Conservation (phyloP, 92 coral and sea anemone genomes). For the Zoanthus solanderi region DNA sequence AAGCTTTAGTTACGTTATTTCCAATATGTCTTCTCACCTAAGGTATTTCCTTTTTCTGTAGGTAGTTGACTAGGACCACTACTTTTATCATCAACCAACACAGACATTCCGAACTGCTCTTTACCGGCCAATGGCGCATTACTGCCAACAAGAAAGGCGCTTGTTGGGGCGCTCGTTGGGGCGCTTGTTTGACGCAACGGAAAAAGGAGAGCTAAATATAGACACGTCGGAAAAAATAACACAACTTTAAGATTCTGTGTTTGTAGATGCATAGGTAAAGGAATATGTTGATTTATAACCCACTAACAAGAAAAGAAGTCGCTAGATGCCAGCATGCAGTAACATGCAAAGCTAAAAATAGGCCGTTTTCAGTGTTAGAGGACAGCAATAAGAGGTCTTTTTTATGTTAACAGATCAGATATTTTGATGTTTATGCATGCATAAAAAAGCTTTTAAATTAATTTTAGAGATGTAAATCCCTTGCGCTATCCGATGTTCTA, state of each 20-base stretch:
- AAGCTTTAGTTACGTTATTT: too few relatives aligned
- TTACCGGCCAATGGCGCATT: slow-evolving; percentile 10
- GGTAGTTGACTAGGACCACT: neutral
- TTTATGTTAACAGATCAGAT: too few relatives aligned
- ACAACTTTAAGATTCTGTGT: neutral
- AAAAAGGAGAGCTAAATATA: neutral
- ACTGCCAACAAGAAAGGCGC: neutral
- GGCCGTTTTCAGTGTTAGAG: too few relatives aligned
- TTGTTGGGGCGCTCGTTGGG: neutral
- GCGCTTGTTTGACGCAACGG: neutral
- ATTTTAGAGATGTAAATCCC: too few relatives aligned
- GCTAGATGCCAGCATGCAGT: too few relatives aligned
- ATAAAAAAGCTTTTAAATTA: too few relatives aligned
- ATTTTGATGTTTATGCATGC: too few relatives aligned
- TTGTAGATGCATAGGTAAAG: neutral
- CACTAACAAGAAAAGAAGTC: too few relatives aligned
- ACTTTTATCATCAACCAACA: slow-evolving; percentile 13
- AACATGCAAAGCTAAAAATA: too few relatives aligned
- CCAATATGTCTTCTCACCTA: slow-evolving; percentile 1
- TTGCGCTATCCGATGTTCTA: too few relatives aligned
- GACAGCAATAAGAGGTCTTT: too few relatives aligned
- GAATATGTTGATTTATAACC: neutral
- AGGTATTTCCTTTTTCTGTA: slow-evolving; percentile 1
- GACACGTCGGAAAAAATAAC: neutral
- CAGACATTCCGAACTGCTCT: neutral